phyloP scores from a whole-genome alignment of 2,888 invertebrate genomes.

The Hoplodrina ambigua region DNA sequence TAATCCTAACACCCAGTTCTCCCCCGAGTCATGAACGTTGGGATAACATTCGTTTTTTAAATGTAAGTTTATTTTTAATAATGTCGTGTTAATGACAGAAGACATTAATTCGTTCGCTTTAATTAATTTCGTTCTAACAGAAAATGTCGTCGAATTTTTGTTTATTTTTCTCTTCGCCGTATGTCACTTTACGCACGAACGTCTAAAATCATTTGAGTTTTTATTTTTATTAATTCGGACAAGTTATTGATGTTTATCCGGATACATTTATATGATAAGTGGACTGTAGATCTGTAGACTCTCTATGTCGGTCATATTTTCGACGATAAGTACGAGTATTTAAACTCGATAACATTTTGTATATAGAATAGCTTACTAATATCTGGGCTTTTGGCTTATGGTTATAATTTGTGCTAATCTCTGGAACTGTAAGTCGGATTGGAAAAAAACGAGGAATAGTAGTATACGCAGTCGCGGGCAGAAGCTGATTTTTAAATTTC shows the following conservation, averaged over 20 bases:
- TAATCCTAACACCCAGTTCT: background rate
- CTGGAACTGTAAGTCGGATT: too few species aligned
- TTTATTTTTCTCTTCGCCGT: slow-evolving; percentile 10
- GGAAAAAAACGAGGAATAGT: too few species aligned
- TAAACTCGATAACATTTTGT: too few species aligned
- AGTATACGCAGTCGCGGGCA: too few species aligned
- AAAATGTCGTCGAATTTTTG: slow-evolving; percentile 14
- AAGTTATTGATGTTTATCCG: slow-evolving; percentile 5
- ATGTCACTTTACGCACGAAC: background rate
- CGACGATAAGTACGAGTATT: too few species aligned
- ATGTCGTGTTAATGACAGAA: slow-evolving; percentile 16
- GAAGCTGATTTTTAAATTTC: too few species aligned
- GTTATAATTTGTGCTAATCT: too few species aligned
- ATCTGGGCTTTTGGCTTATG: too few species aligned
- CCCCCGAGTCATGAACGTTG: background rate
- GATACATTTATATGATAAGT: background rate
- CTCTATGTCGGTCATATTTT: too few species aligned
- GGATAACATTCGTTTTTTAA: slow-evolving; percentile 7
- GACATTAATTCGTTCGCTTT: slow-evolving; percentile 32
- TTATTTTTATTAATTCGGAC: background rate
- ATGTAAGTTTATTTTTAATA: slow-evolving; percentile 25
- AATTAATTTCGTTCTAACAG: slow-evolving; percentile 26
- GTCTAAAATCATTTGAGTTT: slow-evolving; percentile 7
- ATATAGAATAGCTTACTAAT: too few species aligned
- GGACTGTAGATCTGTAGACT: too few species aligned